phyloP scores from a whole-genome alignment of 2,797 vertebrate genomes.

The Sarcophilus harrisii region DNA sequence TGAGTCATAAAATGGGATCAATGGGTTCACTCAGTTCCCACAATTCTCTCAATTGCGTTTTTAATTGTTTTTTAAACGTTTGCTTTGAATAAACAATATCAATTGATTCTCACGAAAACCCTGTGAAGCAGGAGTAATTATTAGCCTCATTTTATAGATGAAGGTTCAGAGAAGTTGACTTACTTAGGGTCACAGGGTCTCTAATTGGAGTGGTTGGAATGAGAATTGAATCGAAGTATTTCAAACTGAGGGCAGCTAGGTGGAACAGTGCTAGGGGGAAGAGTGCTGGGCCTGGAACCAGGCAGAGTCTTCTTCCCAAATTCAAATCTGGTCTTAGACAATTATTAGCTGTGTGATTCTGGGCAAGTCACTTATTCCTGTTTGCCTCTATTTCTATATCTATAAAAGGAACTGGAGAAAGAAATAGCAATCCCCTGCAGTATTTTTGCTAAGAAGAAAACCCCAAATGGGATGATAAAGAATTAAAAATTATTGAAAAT shows the following conservation, averaged over 20 bases:
- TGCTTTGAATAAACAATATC: not conserved
- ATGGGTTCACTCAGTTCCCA: not conserved
- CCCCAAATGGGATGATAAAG: not conserved
- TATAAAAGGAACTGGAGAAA: not conserved
- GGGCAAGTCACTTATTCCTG: not conserved
- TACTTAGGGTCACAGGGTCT: not conserved
- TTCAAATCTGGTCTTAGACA: not conserved
- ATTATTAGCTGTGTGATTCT: not conserved
- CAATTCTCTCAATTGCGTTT: not conserved
- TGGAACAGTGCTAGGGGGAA: fast-evolving
- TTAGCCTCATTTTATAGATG: not conserved
- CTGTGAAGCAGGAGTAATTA: not conserved
- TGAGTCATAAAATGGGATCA: not conserved
- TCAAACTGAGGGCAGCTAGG: not conserved
- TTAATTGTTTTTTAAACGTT: not conserved
- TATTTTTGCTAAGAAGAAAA: not conserved
- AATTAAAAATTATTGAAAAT: not conserved
- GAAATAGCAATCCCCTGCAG: not conserved
- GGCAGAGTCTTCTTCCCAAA: not conserved
- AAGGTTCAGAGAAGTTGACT: not conserved
- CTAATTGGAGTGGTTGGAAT: not conserved
- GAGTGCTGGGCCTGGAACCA: not conserved
- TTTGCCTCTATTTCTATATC: not conserved
- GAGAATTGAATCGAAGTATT: not conserved
- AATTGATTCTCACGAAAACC: not conserved